phyloP scores from a whole-genome alignment of 2,888 invertebrate genomes.

The Tinea semifulvella region DNA sequence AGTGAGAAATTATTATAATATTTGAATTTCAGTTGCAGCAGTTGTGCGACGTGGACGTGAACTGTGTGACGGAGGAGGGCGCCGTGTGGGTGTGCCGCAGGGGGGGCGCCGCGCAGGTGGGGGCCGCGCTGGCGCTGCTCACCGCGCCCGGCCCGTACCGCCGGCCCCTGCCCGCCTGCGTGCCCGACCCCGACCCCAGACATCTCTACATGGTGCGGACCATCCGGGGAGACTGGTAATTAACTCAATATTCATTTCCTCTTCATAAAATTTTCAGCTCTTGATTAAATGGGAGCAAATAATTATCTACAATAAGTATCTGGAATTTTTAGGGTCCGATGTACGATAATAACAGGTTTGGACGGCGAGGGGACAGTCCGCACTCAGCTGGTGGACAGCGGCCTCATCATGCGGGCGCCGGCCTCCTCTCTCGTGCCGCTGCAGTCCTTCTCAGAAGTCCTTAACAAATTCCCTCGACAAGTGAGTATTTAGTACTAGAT shows the following conservation, averaged over 20 bases:
- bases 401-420: conserved; percentile 52
- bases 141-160: conserved; percentile 48
- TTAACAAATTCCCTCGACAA: conserved; percentile 66
- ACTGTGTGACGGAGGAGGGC: conserved; percentile 56
- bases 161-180: conserved; percentile 53
- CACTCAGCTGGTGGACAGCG: conserved; percentile 57
- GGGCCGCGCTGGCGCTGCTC: conserved; percentile 46
- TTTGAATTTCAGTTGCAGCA: not conserved
- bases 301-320: too few species aligned
- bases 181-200: conserved; percentile 37
- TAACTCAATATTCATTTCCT: too few species aligned
- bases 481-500: too few species aligned
- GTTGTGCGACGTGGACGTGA: conserved; percentile 44
- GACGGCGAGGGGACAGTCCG: conserved; percentile 57
- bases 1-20: too few species aligned
- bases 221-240: conserved; percentile 60
- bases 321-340: conserved; percentile 54
- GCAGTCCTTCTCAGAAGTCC: conserved; percentile 57
- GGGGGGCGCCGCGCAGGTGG: conserved; percentile 46
- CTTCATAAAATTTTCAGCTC: too few species aligned
- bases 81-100: conserved; percentile 55
- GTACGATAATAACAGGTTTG: conserved; percentile 50
- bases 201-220: conserved; percentile 59
- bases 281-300: too few species aligned
- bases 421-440: conserved; percentile 55